phyloP scores from a whole-genome alignment of 2,888 invertebrate genomes.

The Apotomis betuletana region DNA sequence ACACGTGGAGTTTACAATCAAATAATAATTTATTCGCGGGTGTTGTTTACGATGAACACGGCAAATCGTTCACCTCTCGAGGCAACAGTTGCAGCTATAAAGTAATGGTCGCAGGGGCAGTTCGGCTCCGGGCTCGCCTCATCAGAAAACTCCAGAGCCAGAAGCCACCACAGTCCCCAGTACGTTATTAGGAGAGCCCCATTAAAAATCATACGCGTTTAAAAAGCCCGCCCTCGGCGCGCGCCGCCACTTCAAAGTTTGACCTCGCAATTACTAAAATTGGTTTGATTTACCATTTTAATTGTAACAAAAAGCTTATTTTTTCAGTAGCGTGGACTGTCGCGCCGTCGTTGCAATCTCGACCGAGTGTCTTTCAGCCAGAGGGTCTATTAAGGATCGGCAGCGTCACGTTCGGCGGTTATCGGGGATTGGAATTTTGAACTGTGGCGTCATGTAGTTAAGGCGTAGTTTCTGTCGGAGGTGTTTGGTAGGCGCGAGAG shows the following conservation, averaged over 20 bases:
- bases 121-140: conserved; percentile 43
- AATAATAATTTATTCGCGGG: conserved; percentile 42
- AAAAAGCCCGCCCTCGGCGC: conserved; percentile 65
- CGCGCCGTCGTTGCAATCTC: conserved; percentile 75
- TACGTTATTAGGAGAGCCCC: conserved; percentile 56
- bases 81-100: conserved; percentile 44
- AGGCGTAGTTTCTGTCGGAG: conserved; percentile 81
- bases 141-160: conserved; percentile 36
- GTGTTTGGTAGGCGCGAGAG: conserved; percentile 81
- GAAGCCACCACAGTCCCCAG: conserved; percentile 45
- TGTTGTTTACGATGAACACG: conserved; percentile 16
- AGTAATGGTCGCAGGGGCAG: conserved; percentile 53
- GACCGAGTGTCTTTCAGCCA: conserved; percentile 80
- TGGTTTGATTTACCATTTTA: conserved; percentile 84
- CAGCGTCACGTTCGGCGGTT: conserved; percentile 60
- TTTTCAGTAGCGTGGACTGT: conserved; percentile 71
- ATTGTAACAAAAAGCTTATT: conserved; percentile 84
- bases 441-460: conserved; percentile 77
- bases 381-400: conserved; percentile 78
- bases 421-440: conserved; percentile 71
- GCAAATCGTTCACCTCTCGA: conserved; percentile 27
- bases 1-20: conserved; percentile 8
- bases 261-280: conserved; percentile 83
- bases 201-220: conserved; percentile 73
- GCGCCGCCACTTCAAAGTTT: conserved; percentile 76